Base-by-base conservation (phyloP, 2,797 vertebrate species). In the Acanthurus leucopareius region DNA sequence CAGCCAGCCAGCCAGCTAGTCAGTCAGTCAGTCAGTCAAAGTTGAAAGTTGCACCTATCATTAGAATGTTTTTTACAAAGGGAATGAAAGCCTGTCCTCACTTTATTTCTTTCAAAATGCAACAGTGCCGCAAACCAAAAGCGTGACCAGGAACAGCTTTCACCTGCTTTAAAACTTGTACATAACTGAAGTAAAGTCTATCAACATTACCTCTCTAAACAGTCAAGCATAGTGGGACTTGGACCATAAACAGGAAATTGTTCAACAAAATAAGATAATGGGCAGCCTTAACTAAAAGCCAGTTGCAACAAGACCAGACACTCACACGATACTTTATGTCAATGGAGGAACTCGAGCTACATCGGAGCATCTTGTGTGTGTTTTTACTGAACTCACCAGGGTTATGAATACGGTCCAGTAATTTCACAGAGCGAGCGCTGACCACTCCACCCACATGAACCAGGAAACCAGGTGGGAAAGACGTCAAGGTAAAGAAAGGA, bases 351-450 rank as follows among this genome's bases (percentile, higher is more conserved):
- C 59, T 86, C 57, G 1, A 80, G 57, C 67, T 79, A 69, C 58
- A 48, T 47, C 51, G 22, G 47, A 48, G 74, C 40, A 5, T 3
- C 5, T 14, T 69, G 71, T 25, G 45, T 65, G 52, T 66, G 57
- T 51, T 17, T 35, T 62, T 3, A 22, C 32, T 69, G 59, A 94
- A 96, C 70, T 97, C 85, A 99, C 98, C 98, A 3, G 98, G 98
- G 93, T 99, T 99, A 92, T 99, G 98, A 80, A 99, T 99, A 58
- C 98, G 97, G 89, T 99, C 98, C 91, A 99, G 93, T 6, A 99
- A 96, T 93, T 99, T 99, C 89, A 99, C 98, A 0, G 98, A 99
- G 7, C 98, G 97, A 7, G 98, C 98, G 40, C 98, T 99, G 91
- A 99, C 98, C 63, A 99, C 98, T 4, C 98, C 98, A 1, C 97